These are phyloP conservation scores for Gopherus flavomarginatus DNA, from an alignment of 2,113 vertebrate species.

Conservation along the genomic window DNA sequence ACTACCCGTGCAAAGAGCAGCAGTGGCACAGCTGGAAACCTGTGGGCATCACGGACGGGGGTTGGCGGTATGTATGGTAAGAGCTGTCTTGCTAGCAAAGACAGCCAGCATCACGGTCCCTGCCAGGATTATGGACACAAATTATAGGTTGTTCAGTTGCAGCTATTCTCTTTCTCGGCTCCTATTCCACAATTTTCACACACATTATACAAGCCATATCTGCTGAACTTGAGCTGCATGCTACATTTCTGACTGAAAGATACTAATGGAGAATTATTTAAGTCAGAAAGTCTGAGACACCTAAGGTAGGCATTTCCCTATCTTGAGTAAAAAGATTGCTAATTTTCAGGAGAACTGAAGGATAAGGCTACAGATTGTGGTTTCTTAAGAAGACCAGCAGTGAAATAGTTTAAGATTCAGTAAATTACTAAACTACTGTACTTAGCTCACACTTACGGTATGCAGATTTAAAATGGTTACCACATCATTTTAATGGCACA, in stretches of 20 bases:
- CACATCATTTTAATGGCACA: not conserved
- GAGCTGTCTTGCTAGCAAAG: not conserved
- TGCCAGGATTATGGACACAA: rapidly evolving
- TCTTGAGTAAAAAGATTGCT: not conserved
- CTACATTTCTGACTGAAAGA: not conserved
- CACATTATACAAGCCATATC: rapidly evolving
- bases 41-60: rapidly evolving
- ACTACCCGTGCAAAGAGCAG: rapidly evolving
- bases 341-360: not conserved
- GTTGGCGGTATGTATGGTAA: too few species aligned
- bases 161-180: not conserved
- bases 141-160: rapidly evolving
- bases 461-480: not conserved
- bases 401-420: not conserved
- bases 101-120: rapidly evolving
- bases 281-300: not conserved
- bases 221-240: rapidly evolving
- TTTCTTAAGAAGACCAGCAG: not conserved
- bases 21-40: too few species aligned
- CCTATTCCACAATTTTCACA: too few species aligned
- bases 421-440: not conserved
- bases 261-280: too few species aligned
- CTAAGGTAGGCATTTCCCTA: not conserved
- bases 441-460: rapidly evolving
- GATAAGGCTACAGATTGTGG: rapidly evolving